Evolutionary conservation across 1,140 invertebrate species (phyloP).

Genomic region (Drosophila ficusphila): DNA sequence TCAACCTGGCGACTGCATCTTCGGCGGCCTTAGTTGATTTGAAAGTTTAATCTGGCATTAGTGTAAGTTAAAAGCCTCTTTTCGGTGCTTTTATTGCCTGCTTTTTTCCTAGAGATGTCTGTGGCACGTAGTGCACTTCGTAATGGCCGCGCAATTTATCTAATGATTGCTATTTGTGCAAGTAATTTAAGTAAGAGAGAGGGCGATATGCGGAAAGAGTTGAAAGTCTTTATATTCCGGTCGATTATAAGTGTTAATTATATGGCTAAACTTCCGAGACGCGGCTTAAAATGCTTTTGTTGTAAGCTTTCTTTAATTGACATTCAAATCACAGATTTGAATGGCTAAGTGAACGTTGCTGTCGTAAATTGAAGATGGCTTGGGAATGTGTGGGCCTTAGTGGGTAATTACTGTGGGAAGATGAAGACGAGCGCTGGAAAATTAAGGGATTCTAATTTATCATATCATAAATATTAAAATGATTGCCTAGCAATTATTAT

Average conservation of each 20-base stretch:
- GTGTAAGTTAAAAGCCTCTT: conserved; percentile 49
- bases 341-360: conserved; percentile 11
- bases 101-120: conserved; percentile 4
- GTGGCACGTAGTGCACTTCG: conserved; percentile 54
- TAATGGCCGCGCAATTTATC: conserved; percentile 58
- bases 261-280: conserved; percentile 38
- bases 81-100: conserved; percentile 39
- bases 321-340: conserved; percentile 9
- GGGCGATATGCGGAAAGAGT: neutral
- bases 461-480: too few species aligned
- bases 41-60: conserved; percentile 65
- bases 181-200: conserved; percentile 29
- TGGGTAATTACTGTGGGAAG: conserved; percentile 18
- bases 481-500: neutral
- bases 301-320: conserved; percentile 42
- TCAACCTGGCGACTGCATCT: conserved; percentile 3
- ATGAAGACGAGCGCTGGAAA: neutral
- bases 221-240: conserved; percentile 38
- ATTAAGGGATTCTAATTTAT: neutral
- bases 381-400: conserved; percentile 28
- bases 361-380: conserved; percentile 15
- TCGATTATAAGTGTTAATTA: conserved; percentile 60
- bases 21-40: conserved; percentile 56
- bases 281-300: conserved; percentile 20
- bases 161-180: conserved; percentile 63